Base-by-base conservation (phyloP, 2,888 invertebrate species). In the Scaeva pyrastri region DNA sequence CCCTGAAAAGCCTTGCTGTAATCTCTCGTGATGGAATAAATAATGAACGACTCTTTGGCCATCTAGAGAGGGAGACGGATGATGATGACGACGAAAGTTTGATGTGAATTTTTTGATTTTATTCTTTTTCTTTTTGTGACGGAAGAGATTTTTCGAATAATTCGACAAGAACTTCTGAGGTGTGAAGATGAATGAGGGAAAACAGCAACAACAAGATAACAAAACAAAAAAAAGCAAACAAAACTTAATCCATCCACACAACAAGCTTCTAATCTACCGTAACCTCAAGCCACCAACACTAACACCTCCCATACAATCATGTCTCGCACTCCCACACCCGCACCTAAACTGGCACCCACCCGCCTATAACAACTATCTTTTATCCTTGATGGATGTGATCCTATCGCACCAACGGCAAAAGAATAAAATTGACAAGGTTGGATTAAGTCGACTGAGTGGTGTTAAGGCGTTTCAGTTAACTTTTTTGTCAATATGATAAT, bases 11-110 rank as follows among this genome's bases (percentile, higher is more conserved):
- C 72, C 76, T 76, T 48, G 50, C 76, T 85, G 86, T 86, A 86
- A 86, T 86, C 82, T 86, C 77, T 31, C 66, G 16, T 81, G 81
- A 86, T 86, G 86, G 86, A 86, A 82, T 86, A 81, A 81, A 74
- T 86, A 86, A 82, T 86, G 86, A 86, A 86, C 56, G 85, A 62
- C 80, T 75, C 60, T 50, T 39, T 64, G 16, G 68, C 56, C 80
- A 78, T 66, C 73, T 71, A 81, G 7, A 21, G 5, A 0, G n/a
- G 2, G 7, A 39, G 71, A 58, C 52, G 82, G 64, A 81, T 78
- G 71, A 48, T 26, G 45, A 68, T 64, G 70, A 79, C 62, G 60
- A 79, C 72, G 48, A 52, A 68, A 68, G 52, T 52, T 52, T 14
- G 21, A 39, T 66, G 75, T 72, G 74, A 23, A 66, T 62, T 55